A percentile compares a stretch with the other conserved stretches of the same genome.
These are phyloP conservation scores for Ceuthmochares aereus DNA, from an alignment of 2,113 vertebrate genomes.

Conservation along the genomic window DNA sequence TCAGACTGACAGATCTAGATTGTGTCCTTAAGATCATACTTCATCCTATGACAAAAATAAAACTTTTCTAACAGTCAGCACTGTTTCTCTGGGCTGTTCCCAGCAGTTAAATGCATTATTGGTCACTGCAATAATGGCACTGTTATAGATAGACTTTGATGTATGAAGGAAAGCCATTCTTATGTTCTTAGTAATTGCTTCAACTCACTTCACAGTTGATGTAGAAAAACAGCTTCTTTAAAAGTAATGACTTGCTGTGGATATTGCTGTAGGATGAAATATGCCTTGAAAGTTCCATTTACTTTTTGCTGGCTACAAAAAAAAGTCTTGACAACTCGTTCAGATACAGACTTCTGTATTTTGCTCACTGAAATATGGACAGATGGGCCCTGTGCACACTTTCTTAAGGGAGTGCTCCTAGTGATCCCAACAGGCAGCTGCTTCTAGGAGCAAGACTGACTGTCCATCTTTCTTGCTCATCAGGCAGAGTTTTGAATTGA, in stretches of 20 bases:
- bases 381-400: not conserved
- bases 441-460: not conserved
- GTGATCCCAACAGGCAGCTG: too few relatives aligned
- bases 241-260: not conserved
- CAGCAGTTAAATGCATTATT: not conserved
- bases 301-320: not conserved
- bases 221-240: not conserved
- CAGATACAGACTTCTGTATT: not conserved
- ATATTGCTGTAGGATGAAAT: not conserved
- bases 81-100: not conserved
- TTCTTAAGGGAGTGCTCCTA: not conserved
- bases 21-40: not conserved
- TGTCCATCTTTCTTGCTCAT: not conserved
- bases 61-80: not conserved
- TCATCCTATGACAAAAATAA: not conserved
- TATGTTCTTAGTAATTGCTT: not conserved
- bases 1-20: not conserved
- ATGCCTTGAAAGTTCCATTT: not conserved
- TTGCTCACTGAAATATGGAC: not conserved
- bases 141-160: not conserved
- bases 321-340: not conserved
- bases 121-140: fast-evolving
- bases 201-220: not conserved
- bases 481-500: not conserved
- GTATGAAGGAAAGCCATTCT: not conserved